A percentile compares a stretch with the other conserved stretches of the same genome.
Conservation (phyloP, 2,797 vertebrate genomes). For the Champsocephalus gunnari region DNA sequence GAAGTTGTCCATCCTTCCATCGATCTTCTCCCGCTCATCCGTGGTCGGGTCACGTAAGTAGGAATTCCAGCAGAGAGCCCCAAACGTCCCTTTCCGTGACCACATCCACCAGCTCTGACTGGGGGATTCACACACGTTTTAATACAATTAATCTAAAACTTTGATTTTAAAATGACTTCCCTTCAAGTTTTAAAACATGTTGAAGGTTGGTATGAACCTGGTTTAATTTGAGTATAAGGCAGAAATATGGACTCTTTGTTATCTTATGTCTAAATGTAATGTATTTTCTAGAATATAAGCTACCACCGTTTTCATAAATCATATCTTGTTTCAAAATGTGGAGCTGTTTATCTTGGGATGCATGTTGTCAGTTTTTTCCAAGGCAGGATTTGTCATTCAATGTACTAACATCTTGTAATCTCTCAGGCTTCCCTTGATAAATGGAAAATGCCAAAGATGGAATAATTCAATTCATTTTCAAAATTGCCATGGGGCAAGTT, state of each 20-base stretch:
- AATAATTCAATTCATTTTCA: conserved; percentile 45
- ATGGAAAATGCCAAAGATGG: conserved; percentile 52
- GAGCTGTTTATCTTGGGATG: neutral
- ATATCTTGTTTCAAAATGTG: neutral
- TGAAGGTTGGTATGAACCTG: neutral
- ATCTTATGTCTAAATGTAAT: neutral
- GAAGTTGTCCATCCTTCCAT: too few species aligned
- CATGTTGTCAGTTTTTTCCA: neutral
- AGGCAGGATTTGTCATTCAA: conserved; percentile 26
- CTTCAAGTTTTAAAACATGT: neutral
- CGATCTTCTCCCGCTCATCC: too few species aligned
- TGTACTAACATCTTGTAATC: conserved; percentile 20
- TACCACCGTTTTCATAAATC: neutral
- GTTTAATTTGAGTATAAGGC: neutral
- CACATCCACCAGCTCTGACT: too few species aligned
- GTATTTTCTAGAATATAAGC: neutral
- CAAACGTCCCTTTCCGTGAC: too few species aligned
- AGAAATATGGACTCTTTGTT: neutral
- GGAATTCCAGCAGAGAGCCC: too few species aligned
- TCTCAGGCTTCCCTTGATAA: conserved; percentile 29
- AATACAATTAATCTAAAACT: neutral
- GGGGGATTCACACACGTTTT: too few species aligned
- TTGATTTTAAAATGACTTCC: neutral
- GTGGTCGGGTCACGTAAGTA: too few species aligned
- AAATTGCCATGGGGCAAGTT: conserved; percentile 10